Evolutionary conservation across 2,888 invertebrate species (phyloP), one percentile per base, ranked within the genome.

Genomic region (Rhamphomyia laevipes): DNA sequence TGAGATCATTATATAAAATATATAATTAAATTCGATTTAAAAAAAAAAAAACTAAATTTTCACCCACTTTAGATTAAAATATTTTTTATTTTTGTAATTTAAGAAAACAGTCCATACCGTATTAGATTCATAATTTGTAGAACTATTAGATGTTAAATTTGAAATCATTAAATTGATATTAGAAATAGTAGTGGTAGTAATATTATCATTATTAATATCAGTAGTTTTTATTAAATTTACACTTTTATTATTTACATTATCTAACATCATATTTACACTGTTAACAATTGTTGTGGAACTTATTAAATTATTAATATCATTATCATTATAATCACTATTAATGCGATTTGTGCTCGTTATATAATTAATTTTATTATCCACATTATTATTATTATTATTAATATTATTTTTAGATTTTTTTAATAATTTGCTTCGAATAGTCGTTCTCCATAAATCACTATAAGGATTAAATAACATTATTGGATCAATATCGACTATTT

Each of bases 401-500:
- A 35, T 48, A 21, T 44, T 54, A 48, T 51, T 46, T 47, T 46
- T 54, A 9, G 4, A 6, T 13, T 35, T 42, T 42, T 21, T 42
- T 13, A 21, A 15, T 27, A 52, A 54, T 30, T 53, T 56, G 48
- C 52, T 54, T 17, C 53, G 52, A 49, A 51, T 49, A 46, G 52
- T 56, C 53, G 57, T 57, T 49, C 55, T 53, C 54, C 60, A 59
- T 30, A 59, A 49, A 35, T 58, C 57, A 53, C 58, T 60, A 51
- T 73, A 74, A 69, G 76, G 76, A 66, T 77, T 75, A 69, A 71
- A 74, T 64, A 77, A 65, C 71, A 73, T 75, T 73, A 72, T 73
- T 65, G 77, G 76, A 62, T 77, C 76, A 65, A 76, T 76, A 72
- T 76, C 73, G 69, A 75, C 71, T 71, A 77, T 68, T 69, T 77